Evolutionary conservation across 2,113 vertebrate species (phyloP), one percentile per base, ranked within the genome.

Genomic region (Toxotes chatareus): DNA sequence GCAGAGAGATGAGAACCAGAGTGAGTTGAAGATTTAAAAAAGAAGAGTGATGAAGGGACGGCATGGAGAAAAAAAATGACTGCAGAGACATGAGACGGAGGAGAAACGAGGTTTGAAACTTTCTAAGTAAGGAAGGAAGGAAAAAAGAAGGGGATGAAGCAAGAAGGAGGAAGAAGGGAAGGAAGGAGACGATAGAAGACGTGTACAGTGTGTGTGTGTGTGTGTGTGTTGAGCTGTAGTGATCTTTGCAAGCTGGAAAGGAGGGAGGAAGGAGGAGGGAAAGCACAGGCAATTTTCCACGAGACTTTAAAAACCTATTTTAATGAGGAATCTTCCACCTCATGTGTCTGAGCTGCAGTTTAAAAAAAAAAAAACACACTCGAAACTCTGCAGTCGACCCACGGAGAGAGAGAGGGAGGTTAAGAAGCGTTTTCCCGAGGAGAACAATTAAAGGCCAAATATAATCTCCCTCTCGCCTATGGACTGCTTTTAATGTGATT

Each of bases 241-340:
- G 16, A 68, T 64, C 73, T 59, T 64, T 64, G 62, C 23, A n/a
- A 68, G 68, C 55, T 27, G 21, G n/a, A 64, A 61, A 32, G 55
- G 12, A 68, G 51, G 21, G 76, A 79, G 27, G 67, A 65, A 27
- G 40, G 14, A 74, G n/a, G 38, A 73, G 57, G 36, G 46, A 47
- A 60, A 46, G 82, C 57, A 44, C 61, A 63, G 76, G 80, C 79
- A 71, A 23, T 80, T 75, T 87, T 82, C 76, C 60, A 42, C 19
- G 53, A 73, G 53, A 80, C 82, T 85, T 88, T 86, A 78, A 85
- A 27, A 80, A 76, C 46, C 31, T 40, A 34, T 82, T 91, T 92
- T 92, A 92, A 93, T 90, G 88, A 92, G 88, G 79, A 88, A 89
- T 83, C 64, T 77, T 73, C 59, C 21, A 73, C 76, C 80, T 84